Conservation (phyloP, 2,113 vertebrate species). For the Heterochromis multidens region DNA sequence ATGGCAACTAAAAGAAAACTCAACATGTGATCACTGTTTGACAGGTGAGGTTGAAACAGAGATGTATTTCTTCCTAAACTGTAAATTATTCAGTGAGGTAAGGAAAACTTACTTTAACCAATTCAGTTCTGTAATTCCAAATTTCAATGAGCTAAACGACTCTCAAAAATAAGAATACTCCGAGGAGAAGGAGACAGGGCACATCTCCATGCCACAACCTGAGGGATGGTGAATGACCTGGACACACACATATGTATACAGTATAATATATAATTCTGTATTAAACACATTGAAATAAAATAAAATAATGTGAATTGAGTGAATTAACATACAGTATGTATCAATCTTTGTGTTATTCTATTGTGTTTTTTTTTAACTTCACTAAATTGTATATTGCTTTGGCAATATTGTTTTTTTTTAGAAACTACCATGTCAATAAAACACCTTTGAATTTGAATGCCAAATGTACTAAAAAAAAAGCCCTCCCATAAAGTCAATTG, state of each 20-base stretch:
- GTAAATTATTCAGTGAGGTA: background rate
- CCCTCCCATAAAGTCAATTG: no score
- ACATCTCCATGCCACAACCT: background rate
- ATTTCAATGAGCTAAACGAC: background rate
- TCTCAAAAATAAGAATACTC: no score
- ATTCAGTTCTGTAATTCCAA: background rate
- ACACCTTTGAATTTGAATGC: background rate
- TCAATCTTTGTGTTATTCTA: no score
- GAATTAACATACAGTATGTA: no score
- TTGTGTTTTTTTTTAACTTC: no score
- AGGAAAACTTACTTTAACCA: background rate
- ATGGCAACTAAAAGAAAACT: background rate
- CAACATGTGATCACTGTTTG: background rate
- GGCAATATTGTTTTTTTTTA: background rate
- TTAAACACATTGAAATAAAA: no score
- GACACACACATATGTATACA: background rate
- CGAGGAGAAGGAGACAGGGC: background rate
- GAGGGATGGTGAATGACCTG: no score
- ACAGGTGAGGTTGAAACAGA: background rate
- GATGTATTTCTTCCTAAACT: background rate
- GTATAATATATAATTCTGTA: background rate
- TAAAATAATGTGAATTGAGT: no score
- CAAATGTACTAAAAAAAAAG: background rate
- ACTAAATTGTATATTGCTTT: no score
- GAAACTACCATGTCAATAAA: background rate